A percentile compares a stretch with the other conserved stretches of the same genome.
Evolutionary conservation across 2,888 invertebrate genomes (phyloP).

Genomic region (Lycocerus yunnanus): DNA sequence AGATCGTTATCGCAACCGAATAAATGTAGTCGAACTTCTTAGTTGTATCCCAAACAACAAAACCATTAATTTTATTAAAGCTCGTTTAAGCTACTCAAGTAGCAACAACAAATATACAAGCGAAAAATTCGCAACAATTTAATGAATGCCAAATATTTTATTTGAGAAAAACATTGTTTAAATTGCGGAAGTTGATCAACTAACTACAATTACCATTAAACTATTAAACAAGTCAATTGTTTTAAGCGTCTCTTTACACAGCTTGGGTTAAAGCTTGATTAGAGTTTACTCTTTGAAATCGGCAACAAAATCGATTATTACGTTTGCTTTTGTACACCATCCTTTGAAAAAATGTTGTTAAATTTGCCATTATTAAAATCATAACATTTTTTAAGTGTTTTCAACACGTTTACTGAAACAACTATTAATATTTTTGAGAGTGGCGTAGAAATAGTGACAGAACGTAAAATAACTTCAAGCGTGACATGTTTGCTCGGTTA

Average conservation of each 20-base stretch:
- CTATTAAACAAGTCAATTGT: slow-evolving; percentile 21
- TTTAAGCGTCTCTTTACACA: slow-evolving; percentile 14
- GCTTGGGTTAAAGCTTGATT: slow-evolving; percentile 15
- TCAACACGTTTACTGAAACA: background rate
- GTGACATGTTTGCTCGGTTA: background rate
- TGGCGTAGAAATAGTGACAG: background rate
- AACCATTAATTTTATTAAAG: background rate
- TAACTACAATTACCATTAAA: slow-evolving; percentile 10
- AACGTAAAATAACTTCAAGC: background rate
- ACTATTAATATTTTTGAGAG: background rate
- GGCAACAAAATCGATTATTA: slow-evolving; percentile 17
- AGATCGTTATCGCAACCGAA: background rate
- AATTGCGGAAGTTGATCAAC: slow-evolving; percentile 5
- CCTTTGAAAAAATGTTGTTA: background rate
- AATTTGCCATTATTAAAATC: slow-evolving; percentile 4
- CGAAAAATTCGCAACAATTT: background rate
- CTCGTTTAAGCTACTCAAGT: background rate
- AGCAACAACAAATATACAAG: background rate
- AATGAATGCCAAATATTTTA: background rate
- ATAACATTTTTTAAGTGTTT: background rate
- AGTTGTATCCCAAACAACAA: background rate
- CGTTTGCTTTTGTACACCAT: slow-evolving; percentile 4
- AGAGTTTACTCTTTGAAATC: slow-evolving; percentile 15
- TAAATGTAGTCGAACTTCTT: background rate
- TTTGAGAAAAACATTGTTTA: background rate